Base-by-base conservation (phyloP, 2,797 vertebrate genomes). In the Schizopygopsis pylzovi region DNA sequence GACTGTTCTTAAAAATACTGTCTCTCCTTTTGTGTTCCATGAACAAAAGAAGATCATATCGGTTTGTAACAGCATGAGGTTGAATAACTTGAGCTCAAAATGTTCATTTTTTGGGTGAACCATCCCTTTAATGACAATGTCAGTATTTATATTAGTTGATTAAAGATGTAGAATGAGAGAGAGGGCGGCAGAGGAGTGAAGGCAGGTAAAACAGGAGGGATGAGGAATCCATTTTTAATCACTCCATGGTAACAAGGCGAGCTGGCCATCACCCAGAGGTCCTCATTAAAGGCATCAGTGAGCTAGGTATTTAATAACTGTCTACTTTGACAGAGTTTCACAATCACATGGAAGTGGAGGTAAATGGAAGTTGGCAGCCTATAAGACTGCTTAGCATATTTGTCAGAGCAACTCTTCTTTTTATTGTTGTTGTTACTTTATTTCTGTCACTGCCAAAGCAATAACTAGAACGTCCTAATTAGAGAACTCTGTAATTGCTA, bases 221-320 rank as follows among this genome's bases (percentile, higher is more conserved):
- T 41, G 49, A 79, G 67, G 61, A 79, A 85, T 79, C 83, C 52
- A 85, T 79, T 79, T 71, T 80, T 68, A 79, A 79, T 79, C 9
- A 11, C 41, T 77, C 39, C 61, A 47, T 56, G 52, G 76, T 87
- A 84, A 84, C 72, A 45, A 84, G 45, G 45, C 12, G 43, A 56
- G 82, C 77, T 87, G 45, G 67, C 76, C 80, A 63, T 88, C 71
- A 61, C 83, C 63, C 79, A 88, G 61, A 82, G 71, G 73, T 78
- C 67, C 83, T 82, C 59, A 61, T 81, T 59, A 81, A 33, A 82
- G 25, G 80, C 82, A 85, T 81, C 85, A 87, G 52, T 71, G n/a
- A 68, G 52, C 18, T 81, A 77, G 71, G 71, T 87, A 84, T 88
- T 85, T 85, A 88, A 82, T 79, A 85, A 85, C 67, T 77, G 65